These are phyloP conservation scores for Neostethus bicornis DNA, from an alignment of 2,797 vertebrate species.

Conservation along the genomic window DNA sequence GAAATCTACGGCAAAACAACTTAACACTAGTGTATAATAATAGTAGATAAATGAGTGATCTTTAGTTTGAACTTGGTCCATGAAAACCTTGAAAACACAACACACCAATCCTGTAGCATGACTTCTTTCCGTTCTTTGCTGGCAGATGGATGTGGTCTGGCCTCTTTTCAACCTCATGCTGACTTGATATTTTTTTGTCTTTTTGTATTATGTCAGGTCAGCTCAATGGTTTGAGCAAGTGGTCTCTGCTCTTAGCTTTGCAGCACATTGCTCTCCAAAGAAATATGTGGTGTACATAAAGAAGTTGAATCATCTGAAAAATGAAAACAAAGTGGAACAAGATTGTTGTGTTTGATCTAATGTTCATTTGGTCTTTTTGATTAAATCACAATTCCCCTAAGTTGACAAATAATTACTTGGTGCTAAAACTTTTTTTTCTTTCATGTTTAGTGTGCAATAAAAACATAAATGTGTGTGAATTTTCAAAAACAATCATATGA, in stretches of 20 bases:
- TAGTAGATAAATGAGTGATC: not conserved
- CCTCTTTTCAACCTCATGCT: slow-evolving; percentile 36
- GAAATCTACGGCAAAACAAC: not conserved
- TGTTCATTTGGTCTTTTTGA: too few relatives aligned
- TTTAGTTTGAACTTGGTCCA: not conserved
- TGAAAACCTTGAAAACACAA: not conserved
- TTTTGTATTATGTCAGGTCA: slow-evolving; percentile 45
- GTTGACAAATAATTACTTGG: too few relatives aligned
- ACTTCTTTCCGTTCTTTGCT: slow-evolving; percentile 1
- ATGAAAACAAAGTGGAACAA: too few relatives aligned
- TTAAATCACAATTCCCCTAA: too few relatives aligned
- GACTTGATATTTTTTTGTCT: slow-evolving; percentile 38
- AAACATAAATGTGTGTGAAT: not conserved
- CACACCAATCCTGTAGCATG: not conserved
- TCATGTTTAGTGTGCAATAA: too few relatives aligned
- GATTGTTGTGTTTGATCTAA: too few relatives aligned
- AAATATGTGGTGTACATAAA: too few relatives aligned
- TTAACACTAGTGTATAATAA: not conserved
- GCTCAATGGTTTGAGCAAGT: slow-evolving; percentile 2
- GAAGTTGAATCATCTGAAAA: not conserved
- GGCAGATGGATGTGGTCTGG: slow-evolving; percentile 42
- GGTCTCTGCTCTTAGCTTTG: not conserved
- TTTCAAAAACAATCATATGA: not conserved
- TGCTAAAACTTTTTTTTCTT: too few relatives aligned
- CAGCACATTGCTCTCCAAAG: not conserved